Evolutionary conservation across 2,113 vertebrate species (phyloP).

Genomic region (Hypanus sabinus): DNA sequence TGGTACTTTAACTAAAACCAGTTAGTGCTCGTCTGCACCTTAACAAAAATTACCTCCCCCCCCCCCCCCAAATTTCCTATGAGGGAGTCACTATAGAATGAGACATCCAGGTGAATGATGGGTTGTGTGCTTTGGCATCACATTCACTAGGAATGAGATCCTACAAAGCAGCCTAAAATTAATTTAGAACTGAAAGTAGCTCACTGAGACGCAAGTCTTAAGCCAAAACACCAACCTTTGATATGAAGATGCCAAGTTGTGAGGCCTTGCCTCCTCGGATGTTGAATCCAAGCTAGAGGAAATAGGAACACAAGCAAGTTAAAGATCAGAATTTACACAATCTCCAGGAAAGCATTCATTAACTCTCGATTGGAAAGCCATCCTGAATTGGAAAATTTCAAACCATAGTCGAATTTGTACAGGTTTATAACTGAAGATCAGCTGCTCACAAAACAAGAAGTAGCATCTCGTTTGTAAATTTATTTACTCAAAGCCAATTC

Average conservation of each 20-base stretch:
- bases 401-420: neutral
- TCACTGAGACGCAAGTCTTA: neutral
- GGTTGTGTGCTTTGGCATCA: neutral
- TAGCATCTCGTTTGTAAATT: neutral
- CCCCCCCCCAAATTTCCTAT: neutral
- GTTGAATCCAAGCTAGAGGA: slow-evolving; percentile 84
- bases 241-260: slow-evolving; percentile 95
- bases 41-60: neutral
- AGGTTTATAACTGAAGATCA: neutral
- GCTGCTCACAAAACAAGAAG: neutral
- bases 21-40: neutral
- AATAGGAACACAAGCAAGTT: neutral
- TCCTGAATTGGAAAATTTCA: neutral
- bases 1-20: too few relatives aligned
- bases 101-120: neutral
- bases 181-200: neutral
- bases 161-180: neutral
- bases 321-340: neutral
- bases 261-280: slow-evolving; percentile 95
- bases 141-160: neutral
- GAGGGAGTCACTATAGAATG: neutral
- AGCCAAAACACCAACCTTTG: slow-evolving; percentile 67
- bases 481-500: neutral
- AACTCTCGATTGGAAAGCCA: neutral
- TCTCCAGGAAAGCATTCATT: neutral